These are phyloP conservation scores for Poecilus cupreus DNA, from an alignment of 2,888 invertebrate genomes.

Conservation along the genomic window DNA sequence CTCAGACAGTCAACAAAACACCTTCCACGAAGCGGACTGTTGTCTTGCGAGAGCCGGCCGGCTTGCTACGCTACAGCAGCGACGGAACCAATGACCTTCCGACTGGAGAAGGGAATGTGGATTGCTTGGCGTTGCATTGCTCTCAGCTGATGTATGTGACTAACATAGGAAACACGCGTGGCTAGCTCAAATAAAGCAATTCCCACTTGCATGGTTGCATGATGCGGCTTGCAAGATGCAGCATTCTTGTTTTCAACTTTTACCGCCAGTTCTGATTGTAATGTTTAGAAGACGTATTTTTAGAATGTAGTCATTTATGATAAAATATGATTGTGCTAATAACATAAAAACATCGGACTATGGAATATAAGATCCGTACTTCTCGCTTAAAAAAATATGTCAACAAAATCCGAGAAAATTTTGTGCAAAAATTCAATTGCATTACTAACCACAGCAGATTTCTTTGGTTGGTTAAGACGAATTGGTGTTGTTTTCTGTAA, in stretches of 20 bases:
- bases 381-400: too few relatives aligned
- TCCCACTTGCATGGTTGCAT: constrained; percentile 8
- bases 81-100: constrained; percentile 53
- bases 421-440: too few relatives aligned
- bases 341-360: too few relatives aligned
- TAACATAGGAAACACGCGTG: constrained; percentile 46
- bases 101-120: constrained; percentile 50
- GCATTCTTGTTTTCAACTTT: neutral
- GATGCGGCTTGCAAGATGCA: neutral
- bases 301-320: too few relatives aligned
- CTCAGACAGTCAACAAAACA: constrained; percentile 23
- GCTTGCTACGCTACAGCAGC: constrained; percentile 28
- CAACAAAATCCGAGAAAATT: too few relatives aligned
- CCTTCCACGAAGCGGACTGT: constrained; percentile 22
- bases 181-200: constrained; percentile 40
- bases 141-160: constrained; percentile 57
- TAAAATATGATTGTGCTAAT: too few relatives aligned
- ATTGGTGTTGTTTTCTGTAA: too few relatives aligned
- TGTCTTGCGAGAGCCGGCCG: constrained; percentile 35
- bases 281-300: neutral
- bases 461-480: too few relatives aligned
- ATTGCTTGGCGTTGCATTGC: constrained; percentile 37
- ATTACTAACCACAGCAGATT: too few relatives aligned
- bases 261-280: neutral
- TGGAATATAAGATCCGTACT: too few relatives aligned